Base-by-base conservation (phyloP, 2,797 vertebrate genomes). In the Urocyon cinereoargenteus region DNA sequence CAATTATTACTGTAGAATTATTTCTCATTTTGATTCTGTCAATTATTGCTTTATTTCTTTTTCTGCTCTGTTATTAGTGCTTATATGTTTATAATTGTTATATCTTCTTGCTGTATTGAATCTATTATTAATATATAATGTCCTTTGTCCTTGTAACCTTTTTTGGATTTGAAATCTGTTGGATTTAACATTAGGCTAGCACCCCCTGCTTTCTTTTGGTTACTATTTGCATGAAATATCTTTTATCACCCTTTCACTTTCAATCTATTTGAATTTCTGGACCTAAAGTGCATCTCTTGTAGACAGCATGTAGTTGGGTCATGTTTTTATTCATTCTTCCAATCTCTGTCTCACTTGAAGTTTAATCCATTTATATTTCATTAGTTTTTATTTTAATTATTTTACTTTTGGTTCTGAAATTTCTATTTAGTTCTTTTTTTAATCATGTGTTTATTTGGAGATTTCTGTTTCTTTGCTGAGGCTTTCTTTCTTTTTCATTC, bases 321-420 rank as follows among this genome's bases (percentile, higher is more conserved):
- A 31, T 64, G 49, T 92, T 87, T 64, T 53, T 62, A 79, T 62
- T 15, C 21, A 53, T 61, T 61, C 68, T 93, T 36, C 22, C 34
- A 62, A 70, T 45, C 86, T 90, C 5, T 90, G n/a, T 66, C 36
- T 86, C 79, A 57, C 93, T 9, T 90, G 16, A 7, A 86, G 28
- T 79, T 93, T 72, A 62, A 93, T 15, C 22, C 49, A 73, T 81
- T 90, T 96, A 79, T 26, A 86, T 86, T 84, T 73, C 68, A 36
- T 66, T 16, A 53, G 6, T 66, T 89, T 94, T 51, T 16, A 55
- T 93, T 82, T 61, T 36, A 90, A 26, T 86, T 77, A 61, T 75
- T 95, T 57, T 75, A 72, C 64, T 87, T 97, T 91, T 6, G 34
- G 18, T 53, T 40, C 40, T 57, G 62, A 94, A 73, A 57, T 84